Evolutionary conservation across 2,113 vertebrate genomes (phyloP).

Genomic region (Butorides virescens): DNA sequence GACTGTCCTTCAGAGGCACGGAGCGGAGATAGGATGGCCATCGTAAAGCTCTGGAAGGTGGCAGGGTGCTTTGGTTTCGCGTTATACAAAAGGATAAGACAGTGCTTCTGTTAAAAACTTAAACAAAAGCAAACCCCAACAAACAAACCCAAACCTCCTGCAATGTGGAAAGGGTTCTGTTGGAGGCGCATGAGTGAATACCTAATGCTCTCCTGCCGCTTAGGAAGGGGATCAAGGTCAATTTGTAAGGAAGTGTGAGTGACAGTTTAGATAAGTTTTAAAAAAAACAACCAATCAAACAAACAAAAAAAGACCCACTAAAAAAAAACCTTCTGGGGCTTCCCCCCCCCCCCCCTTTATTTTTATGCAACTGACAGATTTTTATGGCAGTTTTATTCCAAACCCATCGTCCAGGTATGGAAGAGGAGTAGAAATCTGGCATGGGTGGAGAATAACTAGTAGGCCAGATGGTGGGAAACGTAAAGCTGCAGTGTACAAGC

Average conservation of each 20-base stretch:
- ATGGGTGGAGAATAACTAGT: neutral
- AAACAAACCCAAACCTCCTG: neutral
- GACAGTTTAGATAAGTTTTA: neutral
- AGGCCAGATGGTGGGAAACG: constrained; percentile 27
- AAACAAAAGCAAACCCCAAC: neutral
- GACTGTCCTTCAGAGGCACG: neutral
- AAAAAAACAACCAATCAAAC: neutral
- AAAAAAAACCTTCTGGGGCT: neutral
- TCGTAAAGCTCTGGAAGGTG: neutral
- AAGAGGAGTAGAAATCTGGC: neutral
- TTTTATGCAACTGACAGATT: neutral
- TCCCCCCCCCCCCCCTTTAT: neutral
- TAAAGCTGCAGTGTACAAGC: neutral
- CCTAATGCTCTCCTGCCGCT: neutral
- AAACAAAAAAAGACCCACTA: too few species aligned
- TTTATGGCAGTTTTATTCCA: neutral
- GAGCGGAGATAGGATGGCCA: neutral
- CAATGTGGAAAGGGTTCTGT: neutral
- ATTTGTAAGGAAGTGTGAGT: fast-evolving
- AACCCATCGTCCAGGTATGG: neutral
- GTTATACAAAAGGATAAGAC: neutral
- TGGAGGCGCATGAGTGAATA: neutral
- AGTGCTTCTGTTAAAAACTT: neutral
- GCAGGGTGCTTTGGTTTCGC: neutral
- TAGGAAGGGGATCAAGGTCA: neutral